Percentiles rank a stretch among this genome's conserved stretches.
These are phyloP conservation scores for Anniella stebbinsi DNA, from an alignment of 2,797 vertebrate species.

Conservation along the genomic window DNA sequence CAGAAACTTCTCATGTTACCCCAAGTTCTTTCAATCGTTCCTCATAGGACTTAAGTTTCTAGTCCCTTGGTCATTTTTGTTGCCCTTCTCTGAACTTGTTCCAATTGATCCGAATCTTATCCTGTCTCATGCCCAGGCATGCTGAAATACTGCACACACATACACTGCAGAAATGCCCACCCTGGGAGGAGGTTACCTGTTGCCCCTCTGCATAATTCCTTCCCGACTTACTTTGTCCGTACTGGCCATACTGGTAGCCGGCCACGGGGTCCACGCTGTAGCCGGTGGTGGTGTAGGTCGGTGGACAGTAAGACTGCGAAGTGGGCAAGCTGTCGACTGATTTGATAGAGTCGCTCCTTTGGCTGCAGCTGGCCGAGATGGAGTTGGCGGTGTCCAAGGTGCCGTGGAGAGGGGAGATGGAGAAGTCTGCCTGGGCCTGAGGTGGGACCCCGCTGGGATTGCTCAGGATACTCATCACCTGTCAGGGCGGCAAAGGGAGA, in stretches of 20 bases:
- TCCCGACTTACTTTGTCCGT: constrained; percentile 91
- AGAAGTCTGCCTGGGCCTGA: constrained; percentile 95
- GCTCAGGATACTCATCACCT: constrained; percentile 99
- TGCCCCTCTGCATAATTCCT: too few relatives aligned
- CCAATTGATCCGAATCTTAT: too few relatives aligned
- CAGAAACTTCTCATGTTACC: too few relatives aligned
- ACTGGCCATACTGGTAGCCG: constrained; percentile 97
- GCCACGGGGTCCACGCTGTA: constrained; percentile 99
- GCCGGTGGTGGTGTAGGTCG: constrained; percentile 95
- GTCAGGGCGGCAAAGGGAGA: constrained; percentile 33
- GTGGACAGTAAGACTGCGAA: constrained; percentile 97
- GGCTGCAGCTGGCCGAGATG: constrained; percentile 98
- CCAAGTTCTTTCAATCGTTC: too few relatives aligned
- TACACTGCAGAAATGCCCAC: too few relatives aligned
- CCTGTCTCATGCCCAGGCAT: too few relatives aligned
- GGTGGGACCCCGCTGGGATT: constrained; percentile 91
- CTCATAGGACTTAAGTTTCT: too few relatives aligned
- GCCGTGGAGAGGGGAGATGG: constrained; percentile 95
- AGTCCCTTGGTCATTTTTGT: too few relatives aligned
- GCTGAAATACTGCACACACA: too few relatives aligned
- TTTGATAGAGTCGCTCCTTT: constrained; percentile 96
- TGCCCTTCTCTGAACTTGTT: too few relatives aligned
- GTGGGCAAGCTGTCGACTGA: constrained; percentile 93
- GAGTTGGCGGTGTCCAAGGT: constrained; percentile 92
- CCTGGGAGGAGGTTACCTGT: background rate